Percentiles rank a stretch among this genome's conserved stretches.
Evolutionary conservation across 2,797 vertebrate genomes (phyloP).

Genomic region (Xenopus petersii): DNA sequence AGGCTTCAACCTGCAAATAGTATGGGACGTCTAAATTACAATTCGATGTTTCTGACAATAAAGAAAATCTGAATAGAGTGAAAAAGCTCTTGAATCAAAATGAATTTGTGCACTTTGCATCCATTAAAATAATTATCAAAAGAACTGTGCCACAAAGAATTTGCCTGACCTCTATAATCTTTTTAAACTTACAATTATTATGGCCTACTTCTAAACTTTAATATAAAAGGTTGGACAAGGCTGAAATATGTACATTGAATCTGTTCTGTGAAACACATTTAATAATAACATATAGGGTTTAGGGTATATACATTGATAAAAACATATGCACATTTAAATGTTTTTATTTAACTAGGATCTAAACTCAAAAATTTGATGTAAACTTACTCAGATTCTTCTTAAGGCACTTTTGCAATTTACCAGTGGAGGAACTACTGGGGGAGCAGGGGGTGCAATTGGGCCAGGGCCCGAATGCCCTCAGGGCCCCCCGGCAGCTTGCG

Average conservation of each 20-base stretch:
- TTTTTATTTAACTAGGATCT: no score
- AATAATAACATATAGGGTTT: no score
- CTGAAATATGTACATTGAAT: not conserved
- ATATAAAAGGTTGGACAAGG: not conserved
- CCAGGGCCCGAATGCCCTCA: no score
- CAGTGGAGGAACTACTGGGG: no score
- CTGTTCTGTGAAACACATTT: not conserved
- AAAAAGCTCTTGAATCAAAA: constrained; percentile 25
- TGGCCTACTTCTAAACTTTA: not conserved
- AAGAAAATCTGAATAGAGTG: constrained; percentile 16
- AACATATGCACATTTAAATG: no score
- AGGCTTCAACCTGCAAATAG: constrained; percentile 16
- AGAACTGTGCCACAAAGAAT: constrained; percentile 13
- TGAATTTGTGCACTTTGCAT: constrained; percentile 27
- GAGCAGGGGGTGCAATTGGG: no score
- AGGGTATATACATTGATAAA: not conserved
- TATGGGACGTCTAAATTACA: constrained; percentile 20
- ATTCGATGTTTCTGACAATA: constrained; percentile 13
- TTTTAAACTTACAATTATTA: constrained; percentile 26
- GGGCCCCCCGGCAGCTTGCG: no score
- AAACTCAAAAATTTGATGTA: no score
- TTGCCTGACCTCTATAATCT: constrained; percentile 22
- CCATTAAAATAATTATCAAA: constrained; percentile 43
- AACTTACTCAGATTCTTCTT: no score
- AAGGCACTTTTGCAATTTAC: no score